Evolutionary conservation across 2,888 invertebrate genomes (phyloP).

Genomic region (Apotomis betuletana): DNA sequence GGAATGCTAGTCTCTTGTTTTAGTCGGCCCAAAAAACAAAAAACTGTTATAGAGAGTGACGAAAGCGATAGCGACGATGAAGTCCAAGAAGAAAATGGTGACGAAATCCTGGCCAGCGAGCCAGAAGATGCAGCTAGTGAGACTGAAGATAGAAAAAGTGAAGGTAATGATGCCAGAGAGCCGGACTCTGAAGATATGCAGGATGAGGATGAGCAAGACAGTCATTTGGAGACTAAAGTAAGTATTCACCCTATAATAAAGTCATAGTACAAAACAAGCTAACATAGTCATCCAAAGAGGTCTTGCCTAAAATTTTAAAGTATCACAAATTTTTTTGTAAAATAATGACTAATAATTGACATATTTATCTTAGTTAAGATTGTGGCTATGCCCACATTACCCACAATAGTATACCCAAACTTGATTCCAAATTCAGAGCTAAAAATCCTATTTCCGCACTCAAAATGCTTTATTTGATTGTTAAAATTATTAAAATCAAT

Average conservation of each 20-base stretch:
- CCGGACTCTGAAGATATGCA: conserved; percentile 12
- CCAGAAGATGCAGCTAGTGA: conserved; percentile 3
- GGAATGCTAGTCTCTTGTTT: conserved; percentile 82
- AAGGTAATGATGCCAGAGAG: not conserved
- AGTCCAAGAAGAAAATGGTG: conserved; percentile 17
- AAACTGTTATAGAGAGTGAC: conserved; percentile 59
- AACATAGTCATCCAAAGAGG: too few relatives aligned
- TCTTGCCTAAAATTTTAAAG: too few relatives aligned
- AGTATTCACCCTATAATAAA: not conserved
- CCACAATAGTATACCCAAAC: too few relatives aligned
- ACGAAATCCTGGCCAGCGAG: conserved; percentile 21
- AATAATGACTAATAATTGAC: too few relatives aligned
- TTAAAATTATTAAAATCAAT: too few relatives aligned
- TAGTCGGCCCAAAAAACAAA: conserved; percentile 52
- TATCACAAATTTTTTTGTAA: too few relatives aligned
- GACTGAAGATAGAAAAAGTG: not conserved
- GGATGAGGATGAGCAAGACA: conserved; percentile 12
- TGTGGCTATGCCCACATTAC: too few relatives aligned
- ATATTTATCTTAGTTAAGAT: too few relatives aligned
- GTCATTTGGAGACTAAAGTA: conserved; percentile 18
- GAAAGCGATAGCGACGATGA: conserved; percentile 53
- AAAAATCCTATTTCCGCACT: too few relatives aligned
- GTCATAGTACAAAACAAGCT: not conserved
- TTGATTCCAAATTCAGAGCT: too few relatives aligned
- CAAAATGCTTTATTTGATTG: too few relatives aligned